Conservation (phyloP, 2,797 vertebrate species). For the Pachyuromys duprasi region DNA sequence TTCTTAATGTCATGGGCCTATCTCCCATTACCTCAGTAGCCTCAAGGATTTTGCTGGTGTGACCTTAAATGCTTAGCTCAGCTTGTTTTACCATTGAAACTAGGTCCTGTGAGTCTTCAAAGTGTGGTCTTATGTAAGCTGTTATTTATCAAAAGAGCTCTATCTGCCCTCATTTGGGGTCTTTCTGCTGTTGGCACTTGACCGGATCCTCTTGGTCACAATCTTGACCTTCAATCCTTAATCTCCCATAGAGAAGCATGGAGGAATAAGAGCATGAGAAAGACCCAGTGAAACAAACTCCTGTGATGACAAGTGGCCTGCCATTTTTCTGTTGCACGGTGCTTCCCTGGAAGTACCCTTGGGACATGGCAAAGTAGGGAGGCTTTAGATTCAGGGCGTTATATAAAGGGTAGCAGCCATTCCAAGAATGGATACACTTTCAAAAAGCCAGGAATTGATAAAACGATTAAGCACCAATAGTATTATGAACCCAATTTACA, state of each 20-base stretch:
- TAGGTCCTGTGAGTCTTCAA: background rate
- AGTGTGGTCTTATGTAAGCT: background rate
- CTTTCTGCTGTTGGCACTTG: background rate
- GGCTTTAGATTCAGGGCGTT: background rate
- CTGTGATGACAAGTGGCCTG: background rate
- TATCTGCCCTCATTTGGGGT: background rate
- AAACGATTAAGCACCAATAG: background rate
- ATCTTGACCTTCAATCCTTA: background rate
- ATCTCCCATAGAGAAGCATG: background rate
- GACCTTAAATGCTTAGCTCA: background rate
- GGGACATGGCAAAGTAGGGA: background rate
- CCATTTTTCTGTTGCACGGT: background rate
- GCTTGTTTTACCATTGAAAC: background rate
- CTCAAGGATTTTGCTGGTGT: background rate
- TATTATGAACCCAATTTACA: slow-evolving; percentile 18
- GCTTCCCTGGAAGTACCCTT: background rate
- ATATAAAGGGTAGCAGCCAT: background rate
- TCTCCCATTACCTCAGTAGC: background rate
- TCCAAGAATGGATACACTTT: background rate
- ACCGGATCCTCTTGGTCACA: background rate
- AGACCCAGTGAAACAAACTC: background rate
- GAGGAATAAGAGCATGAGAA: slow-evolving; percentile 5
- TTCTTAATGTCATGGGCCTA: background rate
- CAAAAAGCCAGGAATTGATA: background rate
- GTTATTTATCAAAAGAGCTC: background rate